Percentiles rank a stretch among this genome's conserved stretches.
These are phyloP conservation scores for Rhinoderma darwinii DNA, from an alignment of 2,113 vertebrate genomes.

Conservation along the genomic window DNA sequence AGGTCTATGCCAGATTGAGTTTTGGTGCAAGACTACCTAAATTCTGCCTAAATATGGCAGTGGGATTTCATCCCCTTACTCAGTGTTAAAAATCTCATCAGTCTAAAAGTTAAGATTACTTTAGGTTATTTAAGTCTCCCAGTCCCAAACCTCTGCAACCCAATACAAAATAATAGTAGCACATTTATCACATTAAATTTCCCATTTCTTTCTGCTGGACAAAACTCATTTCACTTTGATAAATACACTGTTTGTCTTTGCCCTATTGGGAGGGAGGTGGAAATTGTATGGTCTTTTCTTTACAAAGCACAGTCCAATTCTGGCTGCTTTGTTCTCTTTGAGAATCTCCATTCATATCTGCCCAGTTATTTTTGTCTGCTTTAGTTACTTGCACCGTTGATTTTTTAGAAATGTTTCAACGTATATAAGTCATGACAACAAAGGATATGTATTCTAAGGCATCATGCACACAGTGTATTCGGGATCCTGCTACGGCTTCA, in stretches of 20 bases:
- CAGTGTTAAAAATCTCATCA: conserved; percentile 4
- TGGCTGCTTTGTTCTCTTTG: neutral
- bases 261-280: neutral
- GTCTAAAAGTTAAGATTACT: neutral
- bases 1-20: neutral
- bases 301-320: neutral
- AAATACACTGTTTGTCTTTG: conserved; percentile 24
- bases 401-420: neutral
- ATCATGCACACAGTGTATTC: too few species aligned
- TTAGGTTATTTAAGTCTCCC: neutral
- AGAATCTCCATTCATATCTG: neutral
- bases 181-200: conserved; percentile 26
- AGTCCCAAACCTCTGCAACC: neutral
- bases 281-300: neutral
- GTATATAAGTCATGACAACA: neutral
- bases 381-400: neutral
- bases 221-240: conserved; percentile 5
- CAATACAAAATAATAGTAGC: conserved; percentile 1
- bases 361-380: neutral
- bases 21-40: neutral
- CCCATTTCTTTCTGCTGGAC: neutral
- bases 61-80: neutral
- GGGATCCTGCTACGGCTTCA: too few species aligned
- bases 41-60: neutral
- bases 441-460: neutral